Evolutionary conservation across 2,888 invertebrate species (phyloP).

Genomic region (Macrostomum cliftonense): DNA sequence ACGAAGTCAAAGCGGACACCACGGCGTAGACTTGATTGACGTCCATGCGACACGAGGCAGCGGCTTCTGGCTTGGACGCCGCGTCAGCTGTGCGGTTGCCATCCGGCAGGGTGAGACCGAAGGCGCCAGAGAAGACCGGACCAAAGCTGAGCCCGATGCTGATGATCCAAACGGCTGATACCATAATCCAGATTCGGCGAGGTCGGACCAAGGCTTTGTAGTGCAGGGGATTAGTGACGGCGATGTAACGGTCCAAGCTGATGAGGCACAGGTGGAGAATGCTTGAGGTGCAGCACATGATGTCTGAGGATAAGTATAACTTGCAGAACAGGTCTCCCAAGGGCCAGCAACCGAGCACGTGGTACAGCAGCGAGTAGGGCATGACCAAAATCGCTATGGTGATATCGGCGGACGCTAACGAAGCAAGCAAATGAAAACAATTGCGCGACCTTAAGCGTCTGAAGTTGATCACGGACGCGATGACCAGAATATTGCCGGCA

Average conservation of each 20-base stretch:
- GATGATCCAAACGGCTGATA: slow-evolving; percentile 22
- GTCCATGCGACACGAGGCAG: slow-evolving; percentile 14
- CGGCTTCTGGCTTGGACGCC: slow-evolving; percentile 4
- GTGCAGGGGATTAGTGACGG: slow-evolving; percentile 14
- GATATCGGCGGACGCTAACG: slow-evolving; percentile 27
- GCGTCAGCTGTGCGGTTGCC: slow-evolving; percentile 1
- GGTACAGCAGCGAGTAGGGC: slow-evolving; percentile 26
- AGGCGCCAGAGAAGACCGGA: slow-evolving; percentile 30
- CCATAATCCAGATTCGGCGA: slow-evolving; percentile 18
- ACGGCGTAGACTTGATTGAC: slow-evolving; percentile 28
- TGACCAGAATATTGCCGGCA: slow-evolving; percentile 25
- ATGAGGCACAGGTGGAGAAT: too few relatives aligned
- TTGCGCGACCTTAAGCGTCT: slow-evolving; percentile 26
- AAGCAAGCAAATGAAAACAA: slow-evolving; percentile 19
- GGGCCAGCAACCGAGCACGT: slow-evolving; percentile 20
- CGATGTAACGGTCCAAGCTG: too few relatives aligned
- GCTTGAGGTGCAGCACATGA: slow-evolving; percentile 24
- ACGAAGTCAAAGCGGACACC: slow-evolving; percentile 25
- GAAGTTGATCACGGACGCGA: slow-evolving; percentile 23
- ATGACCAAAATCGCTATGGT: slow-evolving; percentile 29
- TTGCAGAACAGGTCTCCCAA: slow-evolving; percentile 28
- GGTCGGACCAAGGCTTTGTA: slow-evolving; percentile 22
- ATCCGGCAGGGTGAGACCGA: slow-evolving; percentile 36
- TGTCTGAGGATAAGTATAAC: slow-evolving; percentile 32
- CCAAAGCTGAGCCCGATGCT: slow-evolving; percentile 28